Conservation (phyloP, 2,797 vertebrate species). For the Zenarchopterus dispar region DNA sequence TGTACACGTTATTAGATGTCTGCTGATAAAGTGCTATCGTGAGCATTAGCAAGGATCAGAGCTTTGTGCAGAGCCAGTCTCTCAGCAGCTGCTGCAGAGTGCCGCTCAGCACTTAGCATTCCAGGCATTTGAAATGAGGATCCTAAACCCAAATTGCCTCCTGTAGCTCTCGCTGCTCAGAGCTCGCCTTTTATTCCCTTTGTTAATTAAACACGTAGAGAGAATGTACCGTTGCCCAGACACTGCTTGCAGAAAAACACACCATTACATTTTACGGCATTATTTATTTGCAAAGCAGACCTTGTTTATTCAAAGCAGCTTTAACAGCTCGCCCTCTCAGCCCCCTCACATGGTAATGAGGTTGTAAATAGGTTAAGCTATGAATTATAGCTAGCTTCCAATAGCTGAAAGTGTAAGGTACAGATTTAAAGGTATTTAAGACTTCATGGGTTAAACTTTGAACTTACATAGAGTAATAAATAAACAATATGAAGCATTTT, state of each 20-base stretch:
- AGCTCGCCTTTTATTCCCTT: constrained; percentile 60
- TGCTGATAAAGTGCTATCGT: constrained; percentile 63
- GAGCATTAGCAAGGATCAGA: constrained; percentile 62
- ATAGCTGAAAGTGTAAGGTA: constrained; percentile 62
- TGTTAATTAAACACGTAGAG: constrained; percentile 78
- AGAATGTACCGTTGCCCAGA: constrained; percentile 63
- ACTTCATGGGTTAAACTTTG: constrained; percentile 19
- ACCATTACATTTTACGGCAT: constrained; percentile 69
- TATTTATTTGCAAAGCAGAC: constrained; percentile 75
- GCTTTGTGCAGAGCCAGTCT: constrained; percentile 52
- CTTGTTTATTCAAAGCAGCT: constrained; percentile 54
- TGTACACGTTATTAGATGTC: constrained; percentile 58
- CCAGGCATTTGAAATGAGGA: constrained; percentile 69
- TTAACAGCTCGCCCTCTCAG: constrained; percentile 36
- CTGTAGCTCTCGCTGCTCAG: constrained; percentile 36
- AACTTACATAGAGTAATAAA: constrained; percentile 29
- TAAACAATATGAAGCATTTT: constrained; percentile 30
- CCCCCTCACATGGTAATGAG: constrained; percentile 53
- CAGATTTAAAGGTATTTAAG: constrained; percentile 54
- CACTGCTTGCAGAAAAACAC: constrained; percentile 53
- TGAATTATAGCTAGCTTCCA: constrained; percentile 47
- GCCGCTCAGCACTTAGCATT: constrained; percentile 67
- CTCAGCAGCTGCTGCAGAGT: constrained; percentile 68
- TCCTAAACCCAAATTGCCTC: constrained; percentile 71
- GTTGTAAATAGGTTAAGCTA: constrained; percentile 63